Conservation (phyloP, 2,888 invertebrate genomes). For the Agrochola lota region DNA sequence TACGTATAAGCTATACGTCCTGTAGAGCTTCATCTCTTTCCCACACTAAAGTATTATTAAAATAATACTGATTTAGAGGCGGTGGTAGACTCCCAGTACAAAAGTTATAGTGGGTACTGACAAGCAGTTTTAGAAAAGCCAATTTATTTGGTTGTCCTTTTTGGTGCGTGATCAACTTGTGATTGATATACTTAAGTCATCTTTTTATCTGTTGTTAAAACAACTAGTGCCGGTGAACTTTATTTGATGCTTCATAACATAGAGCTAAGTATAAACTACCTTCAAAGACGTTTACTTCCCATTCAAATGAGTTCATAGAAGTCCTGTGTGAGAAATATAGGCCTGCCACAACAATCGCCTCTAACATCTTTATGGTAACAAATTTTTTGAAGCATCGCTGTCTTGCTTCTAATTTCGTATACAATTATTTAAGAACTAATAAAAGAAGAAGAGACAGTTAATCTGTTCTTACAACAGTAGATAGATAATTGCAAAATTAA, state of each 20-base stretch:
- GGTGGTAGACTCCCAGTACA: too few species aligned
- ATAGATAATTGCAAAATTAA: slow-evolving; percentile 26
- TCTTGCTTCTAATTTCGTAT: not conserved
- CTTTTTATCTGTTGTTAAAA: too few species aligned
- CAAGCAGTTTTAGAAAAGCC: not conserved
- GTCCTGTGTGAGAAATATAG: not conserved
- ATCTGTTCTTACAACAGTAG: not conserved
- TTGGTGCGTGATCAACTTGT: too few species aligned
- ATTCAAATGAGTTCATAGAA: not conserved
- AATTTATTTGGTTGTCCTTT: not conserved
- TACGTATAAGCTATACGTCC: too few species aligned
- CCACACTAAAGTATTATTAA: too few species aligned
- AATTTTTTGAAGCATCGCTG: not conserved
- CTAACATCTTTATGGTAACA: not conserved
- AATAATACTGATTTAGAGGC: too few species aligned
- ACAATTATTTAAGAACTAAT: not conserved
- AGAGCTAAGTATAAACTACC: not conserved
- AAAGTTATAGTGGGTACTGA: not conserved
- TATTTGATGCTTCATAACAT: not conserved
- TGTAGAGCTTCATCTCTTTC: too few species aligned
- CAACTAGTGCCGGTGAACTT: not conserved
- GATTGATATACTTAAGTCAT: too few species aligned
- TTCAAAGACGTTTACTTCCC: not conserved
- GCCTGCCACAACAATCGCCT: not conserved
- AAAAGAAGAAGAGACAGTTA: not conserved